Percentiles rank a stretch among this genome's conserved stretches.
Evolutionary conservation across 2,888 invertebrate genomes (phyloP).

Genomic region (Lysandra bellargus): DNA sequence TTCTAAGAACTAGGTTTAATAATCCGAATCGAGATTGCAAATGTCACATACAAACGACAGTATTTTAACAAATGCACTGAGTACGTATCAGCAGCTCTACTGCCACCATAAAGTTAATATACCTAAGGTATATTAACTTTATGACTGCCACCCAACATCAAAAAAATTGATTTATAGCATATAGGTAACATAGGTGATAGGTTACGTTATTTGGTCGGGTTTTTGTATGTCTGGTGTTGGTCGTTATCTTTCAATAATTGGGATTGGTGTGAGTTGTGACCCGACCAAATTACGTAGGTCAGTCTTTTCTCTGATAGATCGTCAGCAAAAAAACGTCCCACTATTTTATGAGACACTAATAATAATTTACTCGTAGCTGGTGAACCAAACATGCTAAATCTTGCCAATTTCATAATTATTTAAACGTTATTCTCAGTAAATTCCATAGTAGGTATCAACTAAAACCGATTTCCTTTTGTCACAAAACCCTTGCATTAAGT

Average conservation of each 20-base stretch:
- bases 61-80: background rate
- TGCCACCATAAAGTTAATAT: background rate
- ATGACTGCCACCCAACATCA: background rate
- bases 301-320: no score
- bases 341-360: no score
- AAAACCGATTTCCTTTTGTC: conserved; percentile 19
- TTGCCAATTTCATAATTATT: background rate
- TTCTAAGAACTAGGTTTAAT: background rate
- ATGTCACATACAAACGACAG: background rate
- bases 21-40: background rate
- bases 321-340: no score
- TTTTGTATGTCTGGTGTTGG: no score
- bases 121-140: no score
- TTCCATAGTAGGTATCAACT: background rate
- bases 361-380: background rate
- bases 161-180: no score
- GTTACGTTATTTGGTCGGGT: no score
- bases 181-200: no score
- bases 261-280: no score
- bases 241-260: no score
- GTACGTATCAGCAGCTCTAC: background rate
- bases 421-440: background rate
- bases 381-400: background rate
- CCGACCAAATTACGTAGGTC: no score
- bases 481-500: conserved; percentile 17